Base-by-base conservation (phyloP, 1,140 invertebrate genomes). In the Drosophila simulans region DNA sequence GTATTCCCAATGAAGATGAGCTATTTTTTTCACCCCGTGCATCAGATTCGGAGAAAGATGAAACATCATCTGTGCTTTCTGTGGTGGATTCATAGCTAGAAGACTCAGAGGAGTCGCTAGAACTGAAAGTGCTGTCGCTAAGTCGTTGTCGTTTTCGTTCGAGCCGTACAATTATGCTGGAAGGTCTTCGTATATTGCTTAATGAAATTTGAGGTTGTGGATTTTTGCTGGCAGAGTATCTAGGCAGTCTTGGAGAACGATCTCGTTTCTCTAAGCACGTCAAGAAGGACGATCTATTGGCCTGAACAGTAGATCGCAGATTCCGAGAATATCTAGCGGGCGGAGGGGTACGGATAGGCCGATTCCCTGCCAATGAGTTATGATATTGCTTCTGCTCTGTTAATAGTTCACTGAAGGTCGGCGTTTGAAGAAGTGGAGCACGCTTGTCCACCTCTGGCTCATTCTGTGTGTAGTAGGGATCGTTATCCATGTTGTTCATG, bases 391-490 rank as follows among this genome's bases (percentile, higher is more conserved):
- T 13, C n/a, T 45, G 62, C 5, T 22, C 4, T 11, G 11, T 13
- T 20, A 37, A 25, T 5, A 39, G 25, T 4, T 69, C 51, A 3
- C 11, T 17, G 20, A 70, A 49, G 5, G 37, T 43, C 0, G 73
- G 73, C 15, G 72, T 77, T 1, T 55, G 72, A n/a, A 68, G 35
- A 5, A 76, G 31, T 1, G 60, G 8, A 15, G 20, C 0, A 11
- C 72, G 57, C 10, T 55, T 52, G 1, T 35, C 1, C 0, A 8
- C 17, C 10, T 56, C 46, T 5, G 25, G 2, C 13, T 11, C 17
- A 8, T 49, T 17, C 0, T 62, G 55, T 2, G 51, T 31, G 55
- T 77, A 86, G 43, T 74, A 77, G 5, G 73, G 56, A 55, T 65
- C 77, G 7, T 17, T 22, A 22, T 73, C 80, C 58, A 73, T n/a